Conservation (phyloP, 2,888 invertebrate species). For the Drosophila cognata region DNA sequence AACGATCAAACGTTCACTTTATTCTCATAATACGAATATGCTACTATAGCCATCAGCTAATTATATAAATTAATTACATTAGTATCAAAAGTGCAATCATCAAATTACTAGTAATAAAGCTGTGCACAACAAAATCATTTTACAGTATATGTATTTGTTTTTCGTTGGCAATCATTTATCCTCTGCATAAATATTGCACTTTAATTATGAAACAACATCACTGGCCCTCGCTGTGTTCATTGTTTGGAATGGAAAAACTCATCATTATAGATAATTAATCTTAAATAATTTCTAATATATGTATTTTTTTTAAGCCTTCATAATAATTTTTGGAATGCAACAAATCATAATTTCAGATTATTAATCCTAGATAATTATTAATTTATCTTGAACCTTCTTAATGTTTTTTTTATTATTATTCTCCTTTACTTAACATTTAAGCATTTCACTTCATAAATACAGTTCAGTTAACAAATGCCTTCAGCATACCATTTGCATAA, state of each 20-base stretch:
- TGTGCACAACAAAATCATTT: not conserved
- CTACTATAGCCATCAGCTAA: constrained; percentile 1
- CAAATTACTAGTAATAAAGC: not conserved
- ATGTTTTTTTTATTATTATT: not conserved
- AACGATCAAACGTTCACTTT: constrained; percentile 5
- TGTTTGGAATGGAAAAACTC: not conserved
- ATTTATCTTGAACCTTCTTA: not conserved
- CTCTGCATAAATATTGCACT: not conserved
- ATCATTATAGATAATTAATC: not conserved
- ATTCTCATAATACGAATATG: constrained; percentile 2
- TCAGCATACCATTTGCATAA: not conserved
- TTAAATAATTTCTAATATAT: not conserved
- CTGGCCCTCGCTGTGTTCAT: not conserved
- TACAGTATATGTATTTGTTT: not conserved
- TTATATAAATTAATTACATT: constrained; percentile 16
- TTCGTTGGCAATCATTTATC: not conserved
- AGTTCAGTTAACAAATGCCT: not conserved
- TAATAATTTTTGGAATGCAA: not conserved
- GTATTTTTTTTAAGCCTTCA: no score
- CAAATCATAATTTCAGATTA: not conserved
- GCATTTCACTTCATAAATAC: not conserved
- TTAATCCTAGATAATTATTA: not conserved
- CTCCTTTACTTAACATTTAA: not conserved
- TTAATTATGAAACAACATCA: not conserved
- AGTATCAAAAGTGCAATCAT: not conserved